Evolutionary conservation across 2,797 vertebrate species (phyloP).

Genomic region (Chrosomus eos): DNA sequence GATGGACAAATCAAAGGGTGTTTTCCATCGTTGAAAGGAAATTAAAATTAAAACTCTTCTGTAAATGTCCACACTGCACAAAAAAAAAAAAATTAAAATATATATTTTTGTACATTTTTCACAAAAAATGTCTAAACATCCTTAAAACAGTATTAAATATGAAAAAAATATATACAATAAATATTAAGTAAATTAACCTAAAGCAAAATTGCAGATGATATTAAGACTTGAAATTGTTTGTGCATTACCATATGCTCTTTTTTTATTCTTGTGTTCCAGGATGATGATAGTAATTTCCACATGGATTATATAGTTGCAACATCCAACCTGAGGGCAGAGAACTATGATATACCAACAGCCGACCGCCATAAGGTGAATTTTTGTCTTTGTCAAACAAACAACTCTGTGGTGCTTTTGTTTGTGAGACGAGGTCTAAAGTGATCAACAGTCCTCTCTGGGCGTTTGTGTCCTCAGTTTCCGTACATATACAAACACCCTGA

Average conservation of each 20-base stretch:
- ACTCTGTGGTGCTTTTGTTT: constrained; percentile 30
- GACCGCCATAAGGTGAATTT: constrained; percentile 76
- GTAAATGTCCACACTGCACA: neutral
- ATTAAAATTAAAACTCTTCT: neutral
- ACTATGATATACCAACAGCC: constrained; percentile 82
- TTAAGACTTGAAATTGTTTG: constrained; percentile 9
- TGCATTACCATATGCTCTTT: neutral
- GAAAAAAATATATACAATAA: neutral
- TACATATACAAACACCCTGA: neutral
- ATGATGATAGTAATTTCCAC: constrained; percentile 82
- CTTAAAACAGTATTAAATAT: neutral
- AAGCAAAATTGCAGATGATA: neutral
- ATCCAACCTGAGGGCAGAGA: constrained; percentile 87
- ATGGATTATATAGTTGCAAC: constrained; percentile 86
- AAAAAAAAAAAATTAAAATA: neutral
- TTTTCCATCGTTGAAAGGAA: constrained; percentile 9
- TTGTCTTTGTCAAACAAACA: neutral
- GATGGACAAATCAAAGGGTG: constrained; percentile 17
- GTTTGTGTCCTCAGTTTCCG: constrained; percentile 7
- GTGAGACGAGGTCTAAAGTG: constrained; percentile 6
- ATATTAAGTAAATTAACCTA: neutral
- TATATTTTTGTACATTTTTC: neutral
- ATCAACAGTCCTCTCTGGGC: neutral
- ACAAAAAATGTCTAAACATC: neutral
- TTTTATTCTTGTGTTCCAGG: constrained; percentile 71